Evolutionary conservation across 2,113 vertebrate species (phyloP).

Genomic region (Entelurus aequoreus): DNA sequence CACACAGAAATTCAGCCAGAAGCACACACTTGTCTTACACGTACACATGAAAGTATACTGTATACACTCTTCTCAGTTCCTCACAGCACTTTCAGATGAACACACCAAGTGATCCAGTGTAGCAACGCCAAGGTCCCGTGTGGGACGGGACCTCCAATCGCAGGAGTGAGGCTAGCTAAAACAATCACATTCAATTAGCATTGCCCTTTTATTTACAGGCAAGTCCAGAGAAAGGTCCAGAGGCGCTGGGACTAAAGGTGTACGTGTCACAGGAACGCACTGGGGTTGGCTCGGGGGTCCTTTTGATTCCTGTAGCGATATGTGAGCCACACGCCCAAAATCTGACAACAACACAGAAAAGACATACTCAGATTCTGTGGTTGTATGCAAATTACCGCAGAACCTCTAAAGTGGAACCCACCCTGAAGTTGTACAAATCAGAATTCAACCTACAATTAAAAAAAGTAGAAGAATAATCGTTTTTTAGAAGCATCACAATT

Average conservation of each 20-base stretch:
- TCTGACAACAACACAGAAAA: conserved; percentile 67
- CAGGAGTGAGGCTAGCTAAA: too few species aligned
- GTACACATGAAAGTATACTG: conserved; percentile 15
- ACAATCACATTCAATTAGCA: neutral
- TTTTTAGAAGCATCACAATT: too few species aligned
- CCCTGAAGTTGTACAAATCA: neutral
- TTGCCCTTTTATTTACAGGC: neutral
- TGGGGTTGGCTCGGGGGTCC: conserved; percentile 90
- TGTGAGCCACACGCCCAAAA: conserved; percentile 92
- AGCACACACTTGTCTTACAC: conserved; percentile 16
- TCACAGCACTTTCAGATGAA: neutral
- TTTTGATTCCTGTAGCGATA: conserved; percentile 96
- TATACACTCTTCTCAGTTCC: conserved; percentile 1
- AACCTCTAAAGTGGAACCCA: neutral
- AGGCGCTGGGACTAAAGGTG: neutral
- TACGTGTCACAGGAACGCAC: conserved; percentile 87
- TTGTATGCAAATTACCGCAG: neutral
- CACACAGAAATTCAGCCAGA: conserved; percentile 9
- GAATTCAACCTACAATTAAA: too few species aligned
- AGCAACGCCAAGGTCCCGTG: neutral
- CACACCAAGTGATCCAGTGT: neutral
- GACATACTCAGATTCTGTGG: neutral
- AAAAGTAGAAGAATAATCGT: too few species aligned
- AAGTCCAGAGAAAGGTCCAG: conserved; percentile 13
- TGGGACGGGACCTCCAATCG: too few species aligned